Conservation (phyloP, 2,888 invertebrate genomes). For the Helleia helle region DNA sequence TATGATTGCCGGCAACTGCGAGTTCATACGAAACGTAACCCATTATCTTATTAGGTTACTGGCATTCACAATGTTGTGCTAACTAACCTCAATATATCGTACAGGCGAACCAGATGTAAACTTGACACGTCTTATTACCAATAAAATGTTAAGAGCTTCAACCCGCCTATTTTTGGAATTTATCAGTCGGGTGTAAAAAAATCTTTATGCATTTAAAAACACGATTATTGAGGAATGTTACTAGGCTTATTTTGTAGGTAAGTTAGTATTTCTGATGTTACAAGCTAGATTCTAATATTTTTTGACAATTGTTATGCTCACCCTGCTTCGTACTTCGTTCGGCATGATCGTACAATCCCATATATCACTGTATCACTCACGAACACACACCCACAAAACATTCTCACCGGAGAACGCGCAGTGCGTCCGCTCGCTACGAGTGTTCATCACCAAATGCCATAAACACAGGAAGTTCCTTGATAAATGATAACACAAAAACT, state of each 20-base stretch:
- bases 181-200: too few species aligned
- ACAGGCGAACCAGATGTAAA: too few species aligned
- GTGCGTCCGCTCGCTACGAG: slow-evolving; percentile 2
- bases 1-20: too few species aligned
- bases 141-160: too few species aligned
- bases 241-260: too few species aligned
- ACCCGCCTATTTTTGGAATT: too few species aligned
- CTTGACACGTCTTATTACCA: too few species aligned
- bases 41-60: background rate
- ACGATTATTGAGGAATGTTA: too few species aligned
- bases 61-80: background rate
- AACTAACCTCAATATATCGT: background rate
- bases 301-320: background rate
- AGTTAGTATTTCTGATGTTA: too few species aligned
- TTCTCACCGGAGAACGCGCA: background rate
- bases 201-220: too few species aligned
- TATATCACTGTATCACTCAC: background rate
- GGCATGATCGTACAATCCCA: background rate
- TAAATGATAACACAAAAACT: slow-evolving; percentile 2
- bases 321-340: background rate
- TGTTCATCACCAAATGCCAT: background rate
- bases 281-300: too few species aligned
- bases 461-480: background rate
- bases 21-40: background rate
- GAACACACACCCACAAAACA: background rate